These are phyloP conservation scores for Gobionotothen gibberifrons DNA, from an alignment of 2,797 vertebrate species.

Conservation along the genomic window DNA sequence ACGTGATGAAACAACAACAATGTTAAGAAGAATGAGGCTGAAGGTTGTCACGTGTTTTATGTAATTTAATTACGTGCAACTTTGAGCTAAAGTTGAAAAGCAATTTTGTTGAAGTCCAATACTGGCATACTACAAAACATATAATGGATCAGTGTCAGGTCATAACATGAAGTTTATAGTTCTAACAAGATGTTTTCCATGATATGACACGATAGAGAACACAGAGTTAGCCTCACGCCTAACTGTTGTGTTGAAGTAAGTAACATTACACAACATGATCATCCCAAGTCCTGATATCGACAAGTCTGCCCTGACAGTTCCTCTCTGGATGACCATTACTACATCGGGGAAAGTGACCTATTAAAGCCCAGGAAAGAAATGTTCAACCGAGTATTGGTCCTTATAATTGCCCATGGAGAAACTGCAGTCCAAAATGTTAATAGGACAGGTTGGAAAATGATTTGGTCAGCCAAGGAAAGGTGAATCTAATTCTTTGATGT, in stretches of 20 bases:
- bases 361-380: background rate
- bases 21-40: background rate
- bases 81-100: background rate
- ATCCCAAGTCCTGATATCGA: background rate
- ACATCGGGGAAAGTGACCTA: background rate
- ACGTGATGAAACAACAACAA: background rate
- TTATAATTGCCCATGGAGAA: background rate
- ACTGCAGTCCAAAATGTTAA: background rate
- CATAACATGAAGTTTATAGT: no score
- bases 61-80: background rate
- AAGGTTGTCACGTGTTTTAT: background rate
- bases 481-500: background rate
- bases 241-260: background rate
- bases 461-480: background rate
- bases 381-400: background rate
- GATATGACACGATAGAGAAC: no score
- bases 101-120: no score
- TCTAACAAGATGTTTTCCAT: no score
- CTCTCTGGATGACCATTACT: background rate
- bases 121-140: no score
- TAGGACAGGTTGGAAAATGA: background rate
- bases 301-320: background rate
- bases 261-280: background rate
- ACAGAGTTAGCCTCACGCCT: no score
- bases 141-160: no score